Evolutionary conservation across 2,888 invertebrate genomes (phyloP), one percentile per base, ranked within the genome.

Genomic region (Geotrupes spiniger): DNA sequence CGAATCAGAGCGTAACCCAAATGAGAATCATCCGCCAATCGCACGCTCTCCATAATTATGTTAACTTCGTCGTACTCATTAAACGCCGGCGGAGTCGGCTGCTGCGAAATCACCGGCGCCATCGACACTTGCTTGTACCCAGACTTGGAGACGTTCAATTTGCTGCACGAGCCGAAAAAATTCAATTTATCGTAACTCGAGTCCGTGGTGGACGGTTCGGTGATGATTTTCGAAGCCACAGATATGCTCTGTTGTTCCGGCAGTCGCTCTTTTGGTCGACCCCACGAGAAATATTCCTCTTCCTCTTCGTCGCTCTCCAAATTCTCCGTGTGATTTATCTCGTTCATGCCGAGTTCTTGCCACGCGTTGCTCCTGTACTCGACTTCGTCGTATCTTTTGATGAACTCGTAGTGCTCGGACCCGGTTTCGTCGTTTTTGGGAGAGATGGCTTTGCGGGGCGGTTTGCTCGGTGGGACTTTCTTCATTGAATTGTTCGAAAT

Each of bases 321-420:
- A 55, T 72, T 75, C 66, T 89, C 89, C 0, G 80, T 83, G 63
- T 89, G 89, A 52, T 82, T 81, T 6, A 88, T 80, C 41, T 85
- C 83, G 63, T 84, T 82, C 12, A 88, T 78, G 1, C 90, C 90
- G 51, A 88, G 76, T 1, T 89, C 89, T 65, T 82, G 84, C 90
- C 90, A 90, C 5, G 90, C 90, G 61, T 90, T 85, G 61, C 78
- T 85, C 51, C 88, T 78, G 4, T 85, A 80, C 74, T 89, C 88
- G 16, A 91, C 82, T 64, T 83, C 78, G 64, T 91, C 90, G 69
- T 90, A 90, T 63, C 83, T 78, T 67, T 80, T 78, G 51, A 77
- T 74, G 48, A 77, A 77, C 2, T 77, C 74, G 29, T 75, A 72
- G 17, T 68, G 64, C 6, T 21, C 21, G 59, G 73, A 73, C 40